These are phyloP conservation scores for Nephrotoma appendiculata DNA, from an alignment of 2,888 invertebrate species.

Conservation along the genomic window DNA sequence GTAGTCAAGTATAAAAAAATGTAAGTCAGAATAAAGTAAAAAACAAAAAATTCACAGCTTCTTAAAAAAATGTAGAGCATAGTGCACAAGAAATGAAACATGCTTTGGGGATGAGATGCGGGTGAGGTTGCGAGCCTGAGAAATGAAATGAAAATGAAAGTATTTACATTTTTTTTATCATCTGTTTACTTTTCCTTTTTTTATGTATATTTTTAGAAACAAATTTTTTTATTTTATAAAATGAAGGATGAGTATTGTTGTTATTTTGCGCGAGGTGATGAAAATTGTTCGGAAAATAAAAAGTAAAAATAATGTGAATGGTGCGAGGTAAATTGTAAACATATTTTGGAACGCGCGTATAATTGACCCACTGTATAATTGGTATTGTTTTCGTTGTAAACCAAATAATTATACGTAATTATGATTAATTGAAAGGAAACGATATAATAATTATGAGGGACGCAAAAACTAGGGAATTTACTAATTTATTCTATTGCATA, in stretches of 20 bases:
- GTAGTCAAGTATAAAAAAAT: neutral
- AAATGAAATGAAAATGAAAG: neutral
- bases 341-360: neutral
- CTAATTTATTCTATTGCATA: neutral
- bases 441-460: neutral
- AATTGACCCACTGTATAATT: neutral
- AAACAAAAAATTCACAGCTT: neutral
- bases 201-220: neutral
- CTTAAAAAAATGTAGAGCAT: neutral
- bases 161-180: neutral
- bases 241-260: neutral
- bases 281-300: neutral
- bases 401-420: neutral
- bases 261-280: neutral
- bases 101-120: neutral
- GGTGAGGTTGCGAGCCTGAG: neutral
- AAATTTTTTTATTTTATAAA: neutral
- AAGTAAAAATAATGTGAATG: neutral
- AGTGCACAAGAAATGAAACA: neutral
- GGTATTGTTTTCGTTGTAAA: neutral
- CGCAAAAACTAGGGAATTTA: neutral
- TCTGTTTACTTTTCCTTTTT: neutral
- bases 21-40: neutral
- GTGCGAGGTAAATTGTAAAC: neutral
- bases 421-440: neutral